Conservation (phyloP, 2,888 invertebrate species). For the Macrosoma leucophasiata region DNA sequence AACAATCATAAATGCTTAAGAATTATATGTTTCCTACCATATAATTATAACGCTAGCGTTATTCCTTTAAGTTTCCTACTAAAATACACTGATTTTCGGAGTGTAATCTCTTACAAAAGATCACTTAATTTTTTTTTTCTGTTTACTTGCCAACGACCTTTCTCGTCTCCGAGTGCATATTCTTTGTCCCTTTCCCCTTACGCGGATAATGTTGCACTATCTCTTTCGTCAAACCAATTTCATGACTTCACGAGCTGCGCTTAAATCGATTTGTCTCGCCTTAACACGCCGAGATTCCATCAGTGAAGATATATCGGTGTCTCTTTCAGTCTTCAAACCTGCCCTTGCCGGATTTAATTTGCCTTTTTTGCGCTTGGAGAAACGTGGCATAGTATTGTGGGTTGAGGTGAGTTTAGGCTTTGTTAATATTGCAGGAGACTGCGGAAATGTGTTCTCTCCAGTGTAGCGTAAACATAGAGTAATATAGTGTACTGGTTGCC, state of each 20-base stretch:
- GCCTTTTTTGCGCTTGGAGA: slow-evolving; percentile 41
- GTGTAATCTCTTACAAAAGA: slow-evolving; percentile 50
- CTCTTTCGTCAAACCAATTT: slow-evolving; percentile 49
- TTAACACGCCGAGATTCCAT: slow-evolving; percentile 45
- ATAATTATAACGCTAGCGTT: too few relatives aligned
- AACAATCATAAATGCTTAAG: too few relatives aligned
- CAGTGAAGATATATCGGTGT: slow-evolving; percentile 34
- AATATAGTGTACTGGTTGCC: too few relatives aligned
- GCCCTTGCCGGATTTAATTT: slow-evolving; percentile 53
- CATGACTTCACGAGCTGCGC: slow-evolving; percentile 43
- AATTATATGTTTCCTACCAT: too few relatives aligned
- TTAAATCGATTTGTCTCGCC: slow-evolving; percentile 64
- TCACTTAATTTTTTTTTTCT: slow-evolving; percentile 47
- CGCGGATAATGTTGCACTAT: slow-evolving; percentile 37
- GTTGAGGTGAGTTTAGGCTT: too few relatives aligned
- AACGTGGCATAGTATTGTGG: slow-evolving; percentile 17
- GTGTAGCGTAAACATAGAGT: too few relatives aligned
- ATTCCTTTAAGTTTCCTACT: slow-evolving; percentile 17
- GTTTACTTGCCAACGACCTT: slow-evolving; percentile 62
- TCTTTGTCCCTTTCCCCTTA: slow-evolving; percentile 40
- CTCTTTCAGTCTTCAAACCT: slow-evolving; percentile 50
- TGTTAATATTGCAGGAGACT: too few relatives aligned
- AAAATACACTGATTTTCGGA: slow-evolving; percentile 22
- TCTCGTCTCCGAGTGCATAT: slow-evolving; percentile 35
- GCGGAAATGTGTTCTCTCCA: too few relatives aligned